Evolutionary conservation across 2,888 invertebrate species (phyloP), one percentile per base, ranked within the genome.

Genomic region (Chydorus sphaericus): DNA sequence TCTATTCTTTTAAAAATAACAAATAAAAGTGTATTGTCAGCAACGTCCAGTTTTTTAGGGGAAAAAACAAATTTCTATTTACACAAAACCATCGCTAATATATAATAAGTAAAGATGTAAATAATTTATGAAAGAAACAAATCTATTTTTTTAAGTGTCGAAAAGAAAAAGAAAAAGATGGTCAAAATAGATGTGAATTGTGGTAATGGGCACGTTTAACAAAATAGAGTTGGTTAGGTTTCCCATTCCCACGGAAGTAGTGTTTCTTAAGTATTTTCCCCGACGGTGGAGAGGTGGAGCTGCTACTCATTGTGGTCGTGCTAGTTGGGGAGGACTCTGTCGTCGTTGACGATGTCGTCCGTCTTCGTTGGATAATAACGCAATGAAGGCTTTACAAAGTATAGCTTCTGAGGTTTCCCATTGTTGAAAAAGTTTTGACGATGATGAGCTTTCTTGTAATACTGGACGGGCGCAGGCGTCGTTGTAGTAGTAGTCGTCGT

Each of bases 351-450:
- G 26, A 26, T 28, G 11, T 4, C 26, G 44, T n/a, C n/a, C n/a
- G n/a, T n/a, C 23, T 48, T 48, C 16, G 28, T 18, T 23, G 14
- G 28, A 48, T 26, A 23, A 8, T 23, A 28, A 20, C 53, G 38
- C 23, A 37, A 53, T 14, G 53, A 36, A n/a, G 37, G 28, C 36
- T 53, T 53, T 28, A 56, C 44, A 29, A 56, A 31, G 33, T 54
- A 57, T n/a, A 57, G 39, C n/a, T 53, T 57, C 20, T 52, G 53
- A 4, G 54, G 53, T 54, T 57, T 57, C 23, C 57, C 57, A 30
- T 57, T 57, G 36, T 57, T 57, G 36, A 33, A 48, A 29, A 44
- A 57, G 48, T 48, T 48, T 29, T 52, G 39, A 18, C 44, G 23
- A 36, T 44, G n/a, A n/a, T n/a, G 51, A 20, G 44, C 26, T 29